Percentiles rank a stretch among this genome's conserved stretches.
Conservation (phyloP, 2,113 vertebrate species). For the Oxygymnocypris stewartii region DNA sequence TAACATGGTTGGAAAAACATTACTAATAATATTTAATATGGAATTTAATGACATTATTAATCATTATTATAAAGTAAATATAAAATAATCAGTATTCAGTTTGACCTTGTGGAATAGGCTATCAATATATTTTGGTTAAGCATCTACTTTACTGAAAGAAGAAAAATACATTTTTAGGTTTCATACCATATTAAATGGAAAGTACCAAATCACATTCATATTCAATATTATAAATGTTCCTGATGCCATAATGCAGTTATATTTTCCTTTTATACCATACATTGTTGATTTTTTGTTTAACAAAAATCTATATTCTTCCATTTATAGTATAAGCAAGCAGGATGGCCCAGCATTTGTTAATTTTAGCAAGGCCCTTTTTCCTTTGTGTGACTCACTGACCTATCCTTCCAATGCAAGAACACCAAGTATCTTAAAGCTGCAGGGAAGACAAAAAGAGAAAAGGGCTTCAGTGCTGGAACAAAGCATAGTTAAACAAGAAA, state of each 20-base stretch:
- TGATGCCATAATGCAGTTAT: neutral
- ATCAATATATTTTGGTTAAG: neutral
- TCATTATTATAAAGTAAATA: neutral
- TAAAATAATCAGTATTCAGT: neutral
- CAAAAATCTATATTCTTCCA: slow-evolving; percentile 12
- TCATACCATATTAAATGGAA: neutral
- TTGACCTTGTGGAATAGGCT: neutral
- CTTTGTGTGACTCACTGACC: slow-evolving; percentile 37
- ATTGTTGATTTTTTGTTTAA: neutral
- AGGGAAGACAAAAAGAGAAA: slow-evolving; percentile 35
- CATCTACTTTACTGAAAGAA: neutral
- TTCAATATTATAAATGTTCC: neutral
- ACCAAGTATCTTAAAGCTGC: slow-evolving; percentile 31
- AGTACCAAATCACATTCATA: neutral
- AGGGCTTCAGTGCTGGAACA: slow-evolving; percentile 33
- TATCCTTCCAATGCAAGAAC: slow-evolving; percentile 40
- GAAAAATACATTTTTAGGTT: neutral
- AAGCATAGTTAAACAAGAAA: slow-evolving; percentile 49
- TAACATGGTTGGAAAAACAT: neutral
- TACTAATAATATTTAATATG: neutral
- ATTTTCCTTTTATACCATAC: neutral
- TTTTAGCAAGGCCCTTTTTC: slow-evolving; percentile 30
- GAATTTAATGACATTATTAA: neutral
- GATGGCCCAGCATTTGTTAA: slow-evolving; percentile 11
- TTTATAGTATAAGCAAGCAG: neutral